phyloP scores from a whole-genome alignment of 2,888 invertebrate species.

The Drosophila nigricruria region DNA sequence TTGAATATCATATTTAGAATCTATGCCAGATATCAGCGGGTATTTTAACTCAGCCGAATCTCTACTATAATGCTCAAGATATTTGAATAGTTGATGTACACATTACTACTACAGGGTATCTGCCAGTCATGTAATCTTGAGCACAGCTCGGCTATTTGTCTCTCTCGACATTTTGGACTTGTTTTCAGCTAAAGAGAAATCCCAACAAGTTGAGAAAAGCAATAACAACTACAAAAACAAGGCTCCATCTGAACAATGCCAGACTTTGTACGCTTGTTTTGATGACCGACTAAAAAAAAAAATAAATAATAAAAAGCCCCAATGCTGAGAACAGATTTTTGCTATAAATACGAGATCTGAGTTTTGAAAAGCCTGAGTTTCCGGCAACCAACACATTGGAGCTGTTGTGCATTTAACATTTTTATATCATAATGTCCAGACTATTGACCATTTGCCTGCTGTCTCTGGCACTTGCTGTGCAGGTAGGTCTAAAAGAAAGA shows the following conservation, averaged over 20 bases:
- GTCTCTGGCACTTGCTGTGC: constrained; percentile 56
- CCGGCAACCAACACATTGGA: constrained; percentile 50
- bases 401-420: constrained; percentile 34
- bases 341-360: constrained; percentile 66
- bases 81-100: neutral
- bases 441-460: constrained; percentile 61
- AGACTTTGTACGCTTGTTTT: constrained; percentile 60
- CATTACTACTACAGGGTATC: constrained; percentile 35
- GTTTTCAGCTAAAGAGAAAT: constrained; percentile 63
- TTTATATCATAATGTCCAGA: constrained; percentile 61
- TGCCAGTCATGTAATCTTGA: constrained; percentile 14
- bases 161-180: constrained; percentile 59
- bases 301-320: constrained; percentile 43
- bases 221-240: constrained; percentile 41
- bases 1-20: constrained; percentile 15
- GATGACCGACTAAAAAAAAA: constrained; percentile 47
- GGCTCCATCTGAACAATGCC: constrained; percentile 53
- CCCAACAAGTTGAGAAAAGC: constrained; percentile 55
- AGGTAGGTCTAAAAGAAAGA: constrained; percentile 54
- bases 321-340: constrained; percentile 54
- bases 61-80: neutral
- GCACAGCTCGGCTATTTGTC: constrained; percentile 27
- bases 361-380: constrained; percentile 47
- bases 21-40: constrained; percentile 4
- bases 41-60: constrained; percentile 1